Conservation (phyloP, 2,888 invertebrate species). For the Drosophila anceps region DNA sequence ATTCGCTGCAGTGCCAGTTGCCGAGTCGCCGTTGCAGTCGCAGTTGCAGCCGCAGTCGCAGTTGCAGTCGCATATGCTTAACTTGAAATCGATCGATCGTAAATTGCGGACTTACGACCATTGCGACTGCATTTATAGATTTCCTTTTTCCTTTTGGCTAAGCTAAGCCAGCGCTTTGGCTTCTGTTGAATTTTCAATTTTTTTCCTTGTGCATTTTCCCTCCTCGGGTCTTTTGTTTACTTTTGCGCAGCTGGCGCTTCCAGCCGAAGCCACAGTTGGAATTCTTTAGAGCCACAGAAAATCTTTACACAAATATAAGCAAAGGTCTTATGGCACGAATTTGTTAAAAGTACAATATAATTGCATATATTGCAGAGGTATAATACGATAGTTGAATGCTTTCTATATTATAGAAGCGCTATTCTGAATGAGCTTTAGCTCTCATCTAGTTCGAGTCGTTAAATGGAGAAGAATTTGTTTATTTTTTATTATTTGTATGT, state of each 20-base stretch:
- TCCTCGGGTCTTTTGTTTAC: constrained; percentile 40
- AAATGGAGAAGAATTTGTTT: too few relatives aligned
- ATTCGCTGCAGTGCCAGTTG: constrained; percentile 42
- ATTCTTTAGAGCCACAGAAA: constrained; percentile 12
- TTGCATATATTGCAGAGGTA: not conserved
- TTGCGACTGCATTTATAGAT: constrained; percentile 61
- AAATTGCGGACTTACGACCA: constrained; percentile 73
- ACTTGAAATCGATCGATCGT: constrained; percentile 81
- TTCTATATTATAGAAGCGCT: not conserved
- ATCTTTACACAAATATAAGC: constrained; percentile 10
- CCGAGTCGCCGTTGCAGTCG: constrained; percentile 21
- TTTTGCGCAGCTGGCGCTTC: constrained; percentile 43
- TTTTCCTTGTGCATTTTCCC: constrained; percentile 14
- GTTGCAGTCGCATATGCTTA: constrained; percentile 75
- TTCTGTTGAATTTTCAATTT: constrained; percentile 18
- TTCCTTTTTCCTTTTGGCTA: constrained; percentile 35
- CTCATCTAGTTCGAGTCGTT: not conserved
- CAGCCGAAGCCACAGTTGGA: not conserved
- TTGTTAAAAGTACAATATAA: not conserved
- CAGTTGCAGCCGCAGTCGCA: constrained; percentile 38
- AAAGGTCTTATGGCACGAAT: not conserved
- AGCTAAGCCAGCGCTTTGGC: constrained; percentile 18
- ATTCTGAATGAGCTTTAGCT: too few relatives aligned
- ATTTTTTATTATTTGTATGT: too few relatives aligned
- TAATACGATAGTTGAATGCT: not conserved